phyloP scores from a whole-genome alignment of 2,113 vertebrate species.

The Lipophrys pholis region DNA sequence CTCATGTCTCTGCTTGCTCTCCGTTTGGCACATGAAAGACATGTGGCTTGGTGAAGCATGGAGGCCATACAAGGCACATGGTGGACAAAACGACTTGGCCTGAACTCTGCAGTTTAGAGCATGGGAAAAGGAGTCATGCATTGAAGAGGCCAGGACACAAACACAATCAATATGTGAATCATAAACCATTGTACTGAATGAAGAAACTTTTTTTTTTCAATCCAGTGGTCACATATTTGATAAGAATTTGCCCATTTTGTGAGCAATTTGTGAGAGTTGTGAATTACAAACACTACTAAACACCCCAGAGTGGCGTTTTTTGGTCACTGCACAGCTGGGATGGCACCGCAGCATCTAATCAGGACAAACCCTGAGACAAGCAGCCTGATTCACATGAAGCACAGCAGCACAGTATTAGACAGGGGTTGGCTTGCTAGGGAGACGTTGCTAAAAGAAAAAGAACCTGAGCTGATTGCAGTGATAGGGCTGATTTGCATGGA shows the following conservation, averaged over 20 bases:
- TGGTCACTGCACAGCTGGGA: constrained; percentile 3
- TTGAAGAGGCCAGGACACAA: constrained; percentile 4
- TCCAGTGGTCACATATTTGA: too few species aligned
- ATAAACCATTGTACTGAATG: neutral
- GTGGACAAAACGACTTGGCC: constrained; percentile 55
- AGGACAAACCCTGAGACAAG: constrained; percentile 23
- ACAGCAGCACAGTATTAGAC: constrained; percentile 13
- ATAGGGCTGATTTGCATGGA: constrained; percentile 6
- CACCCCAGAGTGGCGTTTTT: constrained; percentile 19
- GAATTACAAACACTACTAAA: neutral
- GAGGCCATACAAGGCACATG: constrained; percentile 51
- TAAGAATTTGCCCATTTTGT: too few species aligned
- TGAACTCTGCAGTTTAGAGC: constrained; percentile 20
- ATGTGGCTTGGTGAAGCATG: constrained; percentile 54
- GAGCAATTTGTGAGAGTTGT: too few species aligned
- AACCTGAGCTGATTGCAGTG: neutral
- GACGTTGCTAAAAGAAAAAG: neutral
- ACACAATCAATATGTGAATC: neutral
- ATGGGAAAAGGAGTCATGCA: constrained; percentile 30
- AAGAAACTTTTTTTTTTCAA: too few species aligned
- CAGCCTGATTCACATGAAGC: constrained; percentile 37
- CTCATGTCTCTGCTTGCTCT: constrained; percentile 63
- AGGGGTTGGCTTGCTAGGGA: constrained; percentile 20
- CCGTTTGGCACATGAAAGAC: constrained; percentile 66
- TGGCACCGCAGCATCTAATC: constrained; percentile 17